Evolutionary conservation across 2,888 invertebrate species (phyloP), one percentile per base, ranked within the genome.

Genomic region (Drosophila kambysellisi): DNA sequence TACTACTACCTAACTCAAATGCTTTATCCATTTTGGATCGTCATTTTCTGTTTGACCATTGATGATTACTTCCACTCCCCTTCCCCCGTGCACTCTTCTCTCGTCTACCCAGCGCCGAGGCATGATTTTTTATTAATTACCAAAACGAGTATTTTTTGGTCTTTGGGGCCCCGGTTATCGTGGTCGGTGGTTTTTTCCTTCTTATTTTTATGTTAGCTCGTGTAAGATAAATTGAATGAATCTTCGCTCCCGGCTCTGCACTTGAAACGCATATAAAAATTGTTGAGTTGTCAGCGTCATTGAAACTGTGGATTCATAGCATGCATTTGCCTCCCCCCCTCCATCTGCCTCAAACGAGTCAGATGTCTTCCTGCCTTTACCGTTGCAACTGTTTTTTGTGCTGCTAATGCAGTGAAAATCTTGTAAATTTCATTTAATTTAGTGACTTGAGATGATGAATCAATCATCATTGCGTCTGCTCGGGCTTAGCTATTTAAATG

Each of bases 241-340:
- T 76, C 76, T 87, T 67, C 20, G 54, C 74, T 59, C 70, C 68
- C 72, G 48, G 29, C 54, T 73, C 71, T 78, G 85, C 85, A 84
- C 82, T 87, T 82, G 81, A 85, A 85, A 86, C 86, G 82, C 86
- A 86, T 74, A 88, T 83, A 71, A 87, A 86, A 88, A 86, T 86
- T 82, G 87, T 80, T 81, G 81, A 71, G 46, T 70, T 82, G 86
- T 87, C 88, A 86, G 78, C 70, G 51, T 66, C 69, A 75, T 68
- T 66, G 67, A 66, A 68, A 67, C 54, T 59, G 48, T 50, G 63
- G 30, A 61, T 58, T 32, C 61, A 29, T 46, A 25, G 20, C 46
- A 25, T 46, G 46, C 25, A 8, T 41, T 41, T 25, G 15, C 7
- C 8, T 2, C 20, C 9, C 9, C 39, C 33, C 33, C 5, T 33